Evolutionary conservation across 2,888 invertebrate species (phyloP).

Genomic region (Hymenopus coronatus): DNA sequence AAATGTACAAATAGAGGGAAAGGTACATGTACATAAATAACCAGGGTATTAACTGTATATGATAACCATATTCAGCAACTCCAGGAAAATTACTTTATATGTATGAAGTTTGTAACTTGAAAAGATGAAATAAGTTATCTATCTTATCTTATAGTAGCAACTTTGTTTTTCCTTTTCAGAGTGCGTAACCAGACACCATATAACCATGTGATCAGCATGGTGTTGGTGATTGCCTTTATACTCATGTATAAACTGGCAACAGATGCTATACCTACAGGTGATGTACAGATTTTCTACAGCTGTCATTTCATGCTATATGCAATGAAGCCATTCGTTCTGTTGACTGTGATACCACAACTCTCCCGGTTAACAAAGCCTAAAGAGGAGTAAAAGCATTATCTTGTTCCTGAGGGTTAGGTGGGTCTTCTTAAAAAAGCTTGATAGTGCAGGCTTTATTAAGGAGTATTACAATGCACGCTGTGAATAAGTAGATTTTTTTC

Average conservation of each 20-base stretch:
- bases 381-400: background rate
- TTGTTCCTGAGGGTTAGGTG: too few species aligned
- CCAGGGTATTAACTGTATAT: too few species aligned
- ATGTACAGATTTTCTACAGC: slow-evolving; percentile 27
- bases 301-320: slow-evolving; percentile 30
- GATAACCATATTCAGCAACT: too few species aligned
- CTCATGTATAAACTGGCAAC: slow-evolving; percentile 1
- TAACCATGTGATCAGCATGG: background rate
- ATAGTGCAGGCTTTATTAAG: background rate
- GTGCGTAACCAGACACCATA: background rate
- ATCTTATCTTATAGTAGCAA: too few species aligned
- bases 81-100: too few species aligned
- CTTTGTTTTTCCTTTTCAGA: background rate
- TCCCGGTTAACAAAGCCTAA: background rate
- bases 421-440: background rate
- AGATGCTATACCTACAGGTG: slow-evolving; percentile 18
- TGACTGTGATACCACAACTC: background rate
- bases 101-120: too few species aligned
- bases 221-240: background rate
- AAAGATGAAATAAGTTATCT: too few species aligned
- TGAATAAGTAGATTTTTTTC: background rate
- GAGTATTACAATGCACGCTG: background rate
- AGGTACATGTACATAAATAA: too few species aligned
- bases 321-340: slow-evolving; percentile 22
- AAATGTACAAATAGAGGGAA: too few species aligned